These are phyloP conservation scores for Psilanteris sp. DNA, from an alignment of 1,140 invertebrate species.

Conservation along the genomic window DNA sequence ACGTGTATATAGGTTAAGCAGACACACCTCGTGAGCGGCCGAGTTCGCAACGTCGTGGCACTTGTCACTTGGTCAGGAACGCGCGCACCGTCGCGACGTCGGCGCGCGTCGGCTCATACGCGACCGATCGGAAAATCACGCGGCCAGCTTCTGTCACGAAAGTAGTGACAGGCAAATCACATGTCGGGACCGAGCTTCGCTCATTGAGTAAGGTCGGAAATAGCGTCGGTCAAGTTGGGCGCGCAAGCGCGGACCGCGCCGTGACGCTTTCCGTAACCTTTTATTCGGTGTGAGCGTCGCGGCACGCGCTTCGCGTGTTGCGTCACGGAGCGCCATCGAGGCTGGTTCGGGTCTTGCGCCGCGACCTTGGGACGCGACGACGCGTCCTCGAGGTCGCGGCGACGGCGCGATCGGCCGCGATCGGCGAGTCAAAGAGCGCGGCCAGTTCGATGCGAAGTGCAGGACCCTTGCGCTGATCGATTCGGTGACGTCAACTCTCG, in stretches of 20 bases:
- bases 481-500: constrained; percentile 42
- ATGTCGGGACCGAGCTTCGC: constrained; percentile 23
- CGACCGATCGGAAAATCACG: constrained; percentile 16
- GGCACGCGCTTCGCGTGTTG: constrained; percentile 40
- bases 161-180: constrained; percentile 29
- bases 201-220: constrained; percentile 51
- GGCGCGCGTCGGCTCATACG: constrained; percentile 1
- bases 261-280: constrained; percentile 49
- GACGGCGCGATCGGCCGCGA: background rate
- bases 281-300: constrained; percentile 18
- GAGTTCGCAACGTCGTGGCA: constrained; percentile 22
- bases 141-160: constrained; percentile 15
- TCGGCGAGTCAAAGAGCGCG: background rate
- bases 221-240: constrained; percentile 3
- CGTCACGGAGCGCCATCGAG: constrained; percentile 21
- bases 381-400: constrained; percentile 1
- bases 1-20: constrained; percentile 58
- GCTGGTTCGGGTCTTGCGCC: constrained; percentile 1
- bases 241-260: constrained; percentile 45
- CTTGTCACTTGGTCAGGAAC: constrained; percentile 24
- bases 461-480: constrained; percentile 24
- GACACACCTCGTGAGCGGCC: constrained; percentile 53
- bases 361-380: constrained; percentile 5
- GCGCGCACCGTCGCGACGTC: constrained; percentile 7
- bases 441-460: constrained; percentile 24